A percentile compares a stretch with the other conserved stretches of the same genome.
phyloP scores from a whole-genome alignment of 2,888 invertebrate genomes.

The Lithophane leautieri region DNA sequence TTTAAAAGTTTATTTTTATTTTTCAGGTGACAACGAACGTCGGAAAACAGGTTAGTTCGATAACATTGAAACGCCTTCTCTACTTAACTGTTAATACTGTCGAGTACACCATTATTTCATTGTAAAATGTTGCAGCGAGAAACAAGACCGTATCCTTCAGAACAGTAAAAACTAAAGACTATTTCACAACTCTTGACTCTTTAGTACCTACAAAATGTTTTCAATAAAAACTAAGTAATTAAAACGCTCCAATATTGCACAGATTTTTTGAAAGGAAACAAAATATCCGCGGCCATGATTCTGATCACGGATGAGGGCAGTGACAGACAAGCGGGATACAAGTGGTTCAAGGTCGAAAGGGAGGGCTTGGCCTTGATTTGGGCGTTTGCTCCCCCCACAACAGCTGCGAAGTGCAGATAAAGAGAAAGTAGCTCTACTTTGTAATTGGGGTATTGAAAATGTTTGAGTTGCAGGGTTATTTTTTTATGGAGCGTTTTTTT shows the following conservation, averaged over 20 bases:
- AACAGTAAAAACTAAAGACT: neutral
- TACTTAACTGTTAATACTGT: neutral
- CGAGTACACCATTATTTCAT: neutral
- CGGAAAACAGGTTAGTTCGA: constrained; percentile 4
- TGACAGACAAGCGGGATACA: constrained; percentile 20
- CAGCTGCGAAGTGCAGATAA: constrained; percentile 24
- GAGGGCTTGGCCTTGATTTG: constrained; percentile 22
- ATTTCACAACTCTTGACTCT: constrained; percentile 8
- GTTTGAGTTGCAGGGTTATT: neutral
- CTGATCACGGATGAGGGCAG: neutral
- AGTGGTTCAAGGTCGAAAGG: constrained; percentile 40
- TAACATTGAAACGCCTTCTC: neutral
- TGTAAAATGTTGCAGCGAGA: neutral
- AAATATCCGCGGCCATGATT: constrained; percentile 27
- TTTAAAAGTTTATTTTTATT: neutral
- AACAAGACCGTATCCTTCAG: neutral
- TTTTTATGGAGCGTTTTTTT: neutral
- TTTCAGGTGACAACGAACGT: neutral
- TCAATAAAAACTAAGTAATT: constrained; percentile 29
- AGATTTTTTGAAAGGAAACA: constrained; percentile 26
- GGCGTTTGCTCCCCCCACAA: constrained; percentile 8
- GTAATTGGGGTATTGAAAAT: constrained; percentile 1
- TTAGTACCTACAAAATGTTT: constrained; percentile 17
- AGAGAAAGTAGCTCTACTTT: constrained; percentile 41
- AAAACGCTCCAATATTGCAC: constrained; percentile 1